Evolutionary conservation across 2,888 invertebrate species (phyloP).

Genomic region (Eucriotettix oculatus): DNA sequence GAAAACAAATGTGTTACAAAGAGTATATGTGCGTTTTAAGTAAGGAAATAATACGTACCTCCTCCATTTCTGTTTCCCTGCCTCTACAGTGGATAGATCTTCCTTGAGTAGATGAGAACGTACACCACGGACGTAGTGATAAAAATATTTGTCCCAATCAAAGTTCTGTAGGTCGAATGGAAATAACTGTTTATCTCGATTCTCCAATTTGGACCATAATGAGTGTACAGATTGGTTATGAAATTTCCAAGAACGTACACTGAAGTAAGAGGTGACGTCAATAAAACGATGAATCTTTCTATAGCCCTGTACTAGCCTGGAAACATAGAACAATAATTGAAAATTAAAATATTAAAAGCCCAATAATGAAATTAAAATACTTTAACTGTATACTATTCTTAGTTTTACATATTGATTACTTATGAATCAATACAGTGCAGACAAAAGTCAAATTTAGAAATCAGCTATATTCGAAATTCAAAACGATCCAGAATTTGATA

Average conservation of each 20-base stretch:
- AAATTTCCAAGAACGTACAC: slow-evolving; percentile 60
- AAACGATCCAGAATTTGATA: too few relatives aligned
- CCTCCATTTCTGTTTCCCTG: slow-evolving; percentile 41
- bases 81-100: slow-evolving; percentile 52
- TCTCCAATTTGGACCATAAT: slow-evolving; percentile 39
- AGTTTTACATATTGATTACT: too few relatives aligned
- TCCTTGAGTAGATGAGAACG: slow-evolving; percentile 67
- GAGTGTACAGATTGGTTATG: slow-evolving; percentile 38
- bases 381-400: too few relatives aligned
- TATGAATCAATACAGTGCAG: too few relatives aligned
- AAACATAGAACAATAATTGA: slow-evolving; percentile 8
- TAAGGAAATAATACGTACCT: slow-evolving; percentile 23
- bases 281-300: slow-evolving; percentile 56
- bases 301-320: slow-evolving; percentile 59
- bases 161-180: slow-evolving; percentile 54
- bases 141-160: slow-evolving; percentile 59
- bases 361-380: too few relatives aligned
- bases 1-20: too few relatives aligned
- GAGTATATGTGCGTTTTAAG: too few relatives aligned
- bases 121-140: slow-evolving; percentile 51
- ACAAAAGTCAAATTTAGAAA: too few relatives aligned
- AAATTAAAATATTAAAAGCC: too few relatives aligned
- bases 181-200: slow-evolving; percentile 43
- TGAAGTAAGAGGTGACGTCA: slow-evolving; percentile 61
- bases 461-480: too few relatives aligned